Evolutionary conservation across 37 sponge, comb jelly and placozoan species (phyloP), one percentile per base, ranked within the genome.

Genomic region (Tethya wilhelma): DNA sequence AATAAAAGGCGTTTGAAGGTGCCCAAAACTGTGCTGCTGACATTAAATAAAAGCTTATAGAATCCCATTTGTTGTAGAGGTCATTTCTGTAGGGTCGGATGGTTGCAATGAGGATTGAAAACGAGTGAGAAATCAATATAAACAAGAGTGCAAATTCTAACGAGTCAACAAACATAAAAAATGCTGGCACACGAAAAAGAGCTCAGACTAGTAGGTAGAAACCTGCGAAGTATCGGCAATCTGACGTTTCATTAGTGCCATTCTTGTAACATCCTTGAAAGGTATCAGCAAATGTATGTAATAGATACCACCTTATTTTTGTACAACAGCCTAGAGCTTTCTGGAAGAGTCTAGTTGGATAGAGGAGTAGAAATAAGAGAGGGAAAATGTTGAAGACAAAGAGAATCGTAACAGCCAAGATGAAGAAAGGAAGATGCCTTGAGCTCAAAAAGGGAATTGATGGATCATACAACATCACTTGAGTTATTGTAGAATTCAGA

Each of bases 251-350:
- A 53, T 74, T 58, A 36, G 75, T 74, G n/a, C 75, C 75, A 74
- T 74, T 74, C 40, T 74, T 74, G 58, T 74, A 69, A 14, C 69
- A 69, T 2, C 69, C 69, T 34, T 69, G 43, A 40, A 69, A 69
- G 4, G 6, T 8, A 58, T 69, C 69, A 23, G 23, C 23, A 26
- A 69, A 69, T 38, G 36, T 26, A 11, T 40, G 69, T 1, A 69
- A 26, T 30, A 14, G 36, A 34, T 69, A n/a, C 69, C 69, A 69
- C 2, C n/a, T 30, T 23, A 40, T 34, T 11, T 43, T 8, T 34
- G 69, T 41, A 12, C 39, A 69, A 7, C 23, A 38, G 5, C 43
- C 43, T 8, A 69, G 69, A 8, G 2, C 2, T 26, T 40, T 40
- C 43, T 69, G 69, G 69, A 69, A 69, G 23, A 3, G 17, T 69